A percentile compares a stretch with the other conserved stretches of the same genome.
Conservation (phyloP, 2,888 invertebrate species). For the Eremobia ochroleuca region DNA sequence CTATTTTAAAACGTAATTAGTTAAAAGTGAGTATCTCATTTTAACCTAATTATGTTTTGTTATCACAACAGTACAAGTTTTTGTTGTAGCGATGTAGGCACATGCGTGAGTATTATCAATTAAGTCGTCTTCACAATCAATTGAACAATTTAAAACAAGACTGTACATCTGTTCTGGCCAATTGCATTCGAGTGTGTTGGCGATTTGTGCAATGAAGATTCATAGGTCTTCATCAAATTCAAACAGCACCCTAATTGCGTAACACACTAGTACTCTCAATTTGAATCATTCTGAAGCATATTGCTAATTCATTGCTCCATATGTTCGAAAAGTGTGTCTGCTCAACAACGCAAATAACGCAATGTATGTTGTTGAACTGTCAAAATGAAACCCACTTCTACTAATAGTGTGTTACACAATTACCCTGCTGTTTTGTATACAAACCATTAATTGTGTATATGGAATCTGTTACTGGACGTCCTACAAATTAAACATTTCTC, state of each 20-base stretch:
- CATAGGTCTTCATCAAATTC: neutral
- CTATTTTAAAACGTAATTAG: neutral
- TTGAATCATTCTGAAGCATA: no score
- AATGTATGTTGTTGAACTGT: no score
- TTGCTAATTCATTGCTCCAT: no score
- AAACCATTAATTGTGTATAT: neutral
- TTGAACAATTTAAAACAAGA: slow-evolving; percentile 26
- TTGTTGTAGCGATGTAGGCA: slow-evolving; percentile 18
- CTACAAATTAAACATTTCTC: neutral
- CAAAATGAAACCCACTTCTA: no score
- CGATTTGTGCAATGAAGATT: neutral
- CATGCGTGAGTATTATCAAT: neutral
- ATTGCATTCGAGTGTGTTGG: slow-evolving; percentile 1
- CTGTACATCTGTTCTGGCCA: neutral
- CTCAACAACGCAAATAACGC: no score
- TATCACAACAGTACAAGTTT: slow-evolving; percentile 1
- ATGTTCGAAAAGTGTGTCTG: no score
- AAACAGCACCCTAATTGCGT: no score
- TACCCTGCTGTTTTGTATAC: neutral
- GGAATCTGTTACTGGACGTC: neutral
- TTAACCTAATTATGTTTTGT: no score
- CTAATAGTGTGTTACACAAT: no score
- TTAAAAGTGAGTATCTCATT: neutral
- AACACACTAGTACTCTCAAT: no score
- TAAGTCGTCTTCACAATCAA: slow-evolving; percentile 23